Percentiles rank a stretch among this genome's conserved stretches.
phyloP scores from a whole-genome alignment of 2,888 invertebrate species.

The Limnephilus auricula region DNA sequence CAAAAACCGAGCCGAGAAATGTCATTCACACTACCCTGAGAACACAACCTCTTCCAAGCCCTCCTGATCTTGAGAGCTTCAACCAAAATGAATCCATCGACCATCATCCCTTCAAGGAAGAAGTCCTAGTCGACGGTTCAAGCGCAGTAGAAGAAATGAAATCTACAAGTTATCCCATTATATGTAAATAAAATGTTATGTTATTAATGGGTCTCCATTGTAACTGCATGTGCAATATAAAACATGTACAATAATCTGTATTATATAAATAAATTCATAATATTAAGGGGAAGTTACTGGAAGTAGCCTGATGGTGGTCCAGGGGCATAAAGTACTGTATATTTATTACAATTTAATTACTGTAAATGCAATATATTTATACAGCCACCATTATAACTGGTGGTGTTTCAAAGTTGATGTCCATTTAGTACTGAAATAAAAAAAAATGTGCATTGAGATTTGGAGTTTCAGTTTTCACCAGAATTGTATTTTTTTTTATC shows the following conservation, averaged over 20 bases:
- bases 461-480: background rate
- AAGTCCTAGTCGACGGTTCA: background rate
- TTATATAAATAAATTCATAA: background rate
- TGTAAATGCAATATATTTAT: background rate
- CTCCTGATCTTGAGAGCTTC: background rate
- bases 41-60: constrained; percentile 13
- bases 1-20: constrained; percentile 60
- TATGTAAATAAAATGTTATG: constrained; percentile 22
- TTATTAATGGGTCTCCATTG: background rate
- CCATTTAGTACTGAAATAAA: background rate
- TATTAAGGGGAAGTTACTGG: background rate
- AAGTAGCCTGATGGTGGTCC: background rate
- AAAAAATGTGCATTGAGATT: background rate
- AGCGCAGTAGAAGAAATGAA: background rate
- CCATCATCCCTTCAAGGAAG: background rate
- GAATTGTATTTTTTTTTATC: background rate
- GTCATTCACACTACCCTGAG: constrained; percentile 62
- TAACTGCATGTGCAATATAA: background rate
- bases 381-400: background rate
- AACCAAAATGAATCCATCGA: background rate
- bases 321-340: background rate
- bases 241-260: background rate
- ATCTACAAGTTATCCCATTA: constrained; percentile 5
- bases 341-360: background rate
- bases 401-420: background rate